Evolutionary conservation across 2,113 vertebrate genomes (phyloP).

Genomic region (Aegotheles bennettii): DNA sequence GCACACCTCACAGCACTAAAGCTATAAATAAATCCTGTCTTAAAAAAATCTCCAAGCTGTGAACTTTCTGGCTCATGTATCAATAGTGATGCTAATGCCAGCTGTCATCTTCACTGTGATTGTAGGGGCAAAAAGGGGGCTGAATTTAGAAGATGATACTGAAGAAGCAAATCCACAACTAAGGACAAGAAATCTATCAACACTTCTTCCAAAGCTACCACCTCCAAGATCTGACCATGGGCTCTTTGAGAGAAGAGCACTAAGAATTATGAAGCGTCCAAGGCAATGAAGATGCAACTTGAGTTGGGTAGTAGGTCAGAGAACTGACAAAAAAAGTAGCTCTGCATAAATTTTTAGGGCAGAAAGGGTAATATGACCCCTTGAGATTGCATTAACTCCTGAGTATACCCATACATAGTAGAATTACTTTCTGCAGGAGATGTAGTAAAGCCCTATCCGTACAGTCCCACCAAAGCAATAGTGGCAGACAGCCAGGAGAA

Average conservation of each 20-base stretch:
- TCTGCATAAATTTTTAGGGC: neutral
- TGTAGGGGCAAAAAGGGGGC: neutral
- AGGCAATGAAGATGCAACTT: neutral
- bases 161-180: neutral
- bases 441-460: neutral
- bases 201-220: neutral
- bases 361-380: neutral
- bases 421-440: neutral
- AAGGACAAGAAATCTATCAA: neutral
- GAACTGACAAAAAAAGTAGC: neutral
- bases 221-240: neutral
- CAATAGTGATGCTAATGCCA: neutral
- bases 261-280: neutral
- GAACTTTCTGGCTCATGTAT: neutral
- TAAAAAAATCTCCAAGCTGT: neutral
- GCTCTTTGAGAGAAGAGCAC: neutral
- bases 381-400: neutral
- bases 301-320: neutral
- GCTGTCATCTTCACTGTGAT: neutral
- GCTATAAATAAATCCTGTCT: neutral
- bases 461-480: neutral
- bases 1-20: neutral
- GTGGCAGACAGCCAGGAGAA: conserved; percentile 27
- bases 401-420: neutral
- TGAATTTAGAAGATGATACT: neutral